These are phyloP conservation scores for Callocephalon fimbriatum DNA, from an alignment of 2,113 vertebrate genomes.

Conservation along the genomic window DNA sequence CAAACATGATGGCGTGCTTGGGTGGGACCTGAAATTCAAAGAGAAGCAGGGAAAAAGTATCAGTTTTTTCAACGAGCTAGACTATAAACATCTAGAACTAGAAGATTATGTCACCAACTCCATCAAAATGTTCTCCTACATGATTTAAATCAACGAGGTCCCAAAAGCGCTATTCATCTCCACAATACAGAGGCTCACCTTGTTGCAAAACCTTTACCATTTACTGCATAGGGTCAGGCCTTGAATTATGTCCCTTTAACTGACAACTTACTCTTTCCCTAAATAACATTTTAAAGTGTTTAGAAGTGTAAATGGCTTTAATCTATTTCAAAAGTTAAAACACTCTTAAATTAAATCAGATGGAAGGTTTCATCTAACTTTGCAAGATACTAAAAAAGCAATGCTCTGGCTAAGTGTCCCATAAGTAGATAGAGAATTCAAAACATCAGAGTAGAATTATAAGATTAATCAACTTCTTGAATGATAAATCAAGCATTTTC, in stretches of 20 bases:
- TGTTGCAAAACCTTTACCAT: background rate
- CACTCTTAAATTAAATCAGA: background rate
- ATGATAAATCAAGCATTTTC: background rate
- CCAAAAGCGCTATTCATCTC: background rate
- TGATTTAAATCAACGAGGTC: background rate
- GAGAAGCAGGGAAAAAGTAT: background rate
- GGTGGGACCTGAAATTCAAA: slow-evolving; percentile 77
- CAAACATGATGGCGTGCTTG: slow-evolving; percentile 83
- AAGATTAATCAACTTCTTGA: background rate
- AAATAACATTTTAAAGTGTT: background rate
- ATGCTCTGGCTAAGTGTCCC: background rate
- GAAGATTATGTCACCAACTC: background rate
- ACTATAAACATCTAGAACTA: background rate
- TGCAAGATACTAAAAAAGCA: background rate
- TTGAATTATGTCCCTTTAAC: background rate
- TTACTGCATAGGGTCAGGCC: background rate
- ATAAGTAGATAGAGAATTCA: background rate
- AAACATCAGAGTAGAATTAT: background rate
- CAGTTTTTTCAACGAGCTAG: background rate
- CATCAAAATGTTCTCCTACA: background rate
- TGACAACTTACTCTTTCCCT: background rate
- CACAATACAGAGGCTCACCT: background rate
- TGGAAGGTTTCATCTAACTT: background rate
- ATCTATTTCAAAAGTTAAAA: background rate
- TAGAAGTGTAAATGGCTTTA: background rate